Percentiles rank a stretch among this genome's conserved stretches.
Evolutionary conservation across 2,888 invertebrate genomes (phyloP).

Genomic region (Brenthis daphne): DNA sequence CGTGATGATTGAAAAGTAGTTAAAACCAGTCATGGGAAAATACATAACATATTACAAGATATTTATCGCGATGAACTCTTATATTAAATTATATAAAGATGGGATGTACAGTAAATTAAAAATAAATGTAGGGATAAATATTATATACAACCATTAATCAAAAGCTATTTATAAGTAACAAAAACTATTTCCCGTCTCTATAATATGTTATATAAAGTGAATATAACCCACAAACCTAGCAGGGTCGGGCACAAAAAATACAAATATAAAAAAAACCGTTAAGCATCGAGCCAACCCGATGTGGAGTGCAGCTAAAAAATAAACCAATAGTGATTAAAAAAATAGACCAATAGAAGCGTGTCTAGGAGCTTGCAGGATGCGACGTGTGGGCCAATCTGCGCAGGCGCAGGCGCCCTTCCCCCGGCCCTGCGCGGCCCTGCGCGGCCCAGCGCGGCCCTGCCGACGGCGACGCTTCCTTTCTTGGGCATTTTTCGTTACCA

Average conservation of each 20-base stretch:
- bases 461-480: neutral
- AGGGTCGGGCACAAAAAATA: constrained; percentile 4
- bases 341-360: constrained; percentile 44
- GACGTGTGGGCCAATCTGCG: constrained; percentile 44
- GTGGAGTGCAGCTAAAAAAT: constrained; percentile 29
- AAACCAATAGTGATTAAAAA: constrained; percentile 36
- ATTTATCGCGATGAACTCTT: too few species aligned
- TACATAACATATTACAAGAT: too few species aligned
- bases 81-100: too few species aligned
- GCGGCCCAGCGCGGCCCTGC: constrained; percentile 11
- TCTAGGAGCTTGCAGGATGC: constrained; percentile 45
- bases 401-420: constrained; percentile 43
- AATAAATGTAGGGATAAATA: neutral
- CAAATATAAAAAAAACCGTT: constrained; percentile 13
- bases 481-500: neutral
- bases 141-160: neutral
- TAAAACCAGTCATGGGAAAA: too few species aligned
- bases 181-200: neutral
- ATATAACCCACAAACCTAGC: constrained; percentile 4
- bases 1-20: too few species aligned
- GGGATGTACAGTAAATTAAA: too few species aligned
- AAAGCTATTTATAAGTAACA: neutral
- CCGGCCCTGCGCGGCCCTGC: constrained; percentile 20
- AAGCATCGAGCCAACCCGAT: constrained; percentile 24
- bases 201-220: neutral